These are phyloP conservation scores for Discoglossus pictus DNA, from an alignment of 2,797 vertebrate species.

Conservation along the genomic window DNA sequence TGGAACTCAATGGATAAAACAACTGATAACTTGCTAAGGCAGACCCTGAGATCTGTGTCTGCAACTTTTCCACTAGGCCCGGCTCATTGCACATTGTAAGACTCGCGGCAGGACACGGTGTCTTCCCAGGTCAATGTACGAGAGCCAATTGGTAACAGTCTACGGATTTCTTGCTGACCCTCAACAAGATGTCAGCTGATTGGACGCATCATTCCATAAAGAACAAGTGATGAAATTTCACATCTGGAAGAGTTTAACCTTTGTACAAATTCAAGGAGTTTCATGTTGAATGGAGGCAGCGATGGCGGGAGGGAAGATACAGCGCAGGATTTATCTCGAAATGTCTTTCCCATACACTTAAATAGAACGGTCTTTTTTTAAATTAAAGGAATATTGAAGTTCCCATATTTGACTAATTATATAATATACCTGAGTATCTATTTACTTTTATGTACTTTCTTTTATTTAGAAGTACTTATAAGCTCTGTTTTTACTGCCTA, in stretches of 20 bases:
- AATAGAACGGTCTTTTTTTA: no score
- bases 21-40: not conserved
- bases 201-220: constrained; percentile 31
- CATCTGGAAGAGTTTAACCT: constrained; percentile 39
- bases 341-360: no score
- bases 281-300: not conserved
- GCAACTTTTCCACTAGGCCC: constrained; percentile 5
- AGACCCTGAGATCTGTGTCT: not conserved
- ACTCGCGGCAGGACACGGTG: constrained; percentile 15
- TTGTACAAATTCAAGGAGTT: constrained; percentile 9
- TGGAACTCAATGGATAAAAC: not conserved
- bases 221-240: constrained; percentile 32
- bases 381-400: no score
- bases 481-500: no score
- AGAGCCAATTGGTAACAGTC: constrained; percentile 40
- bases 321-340: no score
- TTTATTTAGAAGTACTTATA: no score
- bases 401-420: no score
- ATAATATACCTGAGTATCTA: no score
- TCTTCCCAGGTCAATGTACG: constrained; percentile 26
- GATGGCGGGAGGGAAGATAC: not conserved
- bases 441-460: no score
- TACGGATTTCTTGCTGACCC: constrained; percentile 33
- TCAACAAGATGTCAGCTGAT: constrained; percentile 26
- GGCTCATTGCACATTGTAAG: constrained; percentile 20